Evolutionary conservation across 2,888 invertebrate species (phyloP), one percentile per base, ranked within the genome.

Genomic region (Caenorhabditis imperialis): DNA sequence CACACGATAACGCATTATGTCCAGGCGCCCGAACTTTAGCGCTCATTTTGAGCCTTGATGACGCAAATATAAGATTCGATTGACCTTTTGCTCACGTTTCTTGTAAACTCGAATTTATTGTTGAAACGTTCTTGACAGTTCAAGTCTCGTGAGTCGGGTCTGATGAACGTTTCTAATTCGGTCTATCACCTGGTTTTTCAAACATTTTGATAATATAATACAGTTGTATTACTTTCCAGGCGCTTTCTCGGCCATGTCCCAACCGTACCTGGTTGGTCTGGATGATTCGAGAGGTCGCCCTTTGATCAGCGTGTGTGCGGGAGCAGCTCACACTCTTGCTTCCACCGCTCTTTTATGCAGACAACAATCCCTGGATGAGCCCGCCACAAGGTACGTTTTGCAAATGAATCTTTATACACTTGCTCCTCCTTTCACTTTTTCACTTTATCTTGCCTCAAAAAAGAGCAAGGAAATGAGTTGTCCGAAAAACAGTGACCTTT

Each of bases 211-310:
- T 30, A 10, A 6, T 30, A n/a, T n/a, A n/a, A n/a, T n/a, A n/a
- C n/a, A n/a, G n/a, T n/a, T n/a, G n/a, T n/a, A n/a, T n/a, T n/a
- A n/a, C n/a, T 20, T 44, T 77, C 22, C 70, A 79, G 85, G 78
- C n/a, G 81, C 79, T n/a, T 85, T 84, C 63, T 77, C 82, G 7
- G 78, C 78, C 22, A 85, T 85, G 85, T 79, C 81, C 16, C 84
- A 82, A 70, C 85, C 85, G 47, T 85, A 85, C 60, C 65, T 81
- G 57, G 71, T 85, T 40, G 83, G 82, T 18, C 63, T 85, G 54
- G 83, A 80, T 50, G 79, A 81, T 33, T 81, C 81, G 8, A 60
- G 78, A 42, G 81, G 80, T 25, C 60, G 73, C 8, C 79, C 83
- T 22, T 54, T 82, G 42, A 71, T 79, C 61, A 67, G 78, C 62